Evolutionary conservation across 2,797 vertebrate species (phyloP).

Genomic region (Tinamus major): DNA sequence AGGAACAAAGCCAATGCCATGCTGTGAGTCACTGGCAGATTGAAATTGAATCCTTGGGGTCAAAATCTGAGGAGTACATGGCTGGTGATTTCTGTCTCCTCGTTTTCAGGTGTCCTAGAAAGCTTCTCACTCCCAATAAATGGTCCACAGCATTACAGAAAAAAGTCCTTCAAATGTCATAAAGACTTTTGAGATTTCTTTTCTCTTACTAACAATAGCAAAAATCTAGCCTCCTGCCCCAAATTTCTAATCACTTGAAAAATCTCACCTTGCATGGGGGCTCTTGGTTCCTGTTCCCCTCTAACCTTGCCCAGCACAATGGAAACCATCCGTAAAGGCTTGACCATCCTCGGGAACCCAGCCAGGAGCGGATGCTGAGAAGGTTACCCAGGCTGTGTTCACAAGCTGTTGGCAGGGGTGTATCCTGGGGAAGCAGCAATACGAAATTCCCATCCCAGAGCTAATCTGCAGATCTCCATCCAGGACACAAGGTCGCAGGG

Average conservation of each 20-base stretch:
- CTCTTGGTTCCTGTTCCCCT: background rate
- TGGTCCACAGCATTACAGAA: background rate
- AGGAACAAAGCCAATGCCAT: background rate
- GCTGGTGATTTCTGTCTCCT: background rate
- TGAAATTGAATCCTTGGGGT: background rate
- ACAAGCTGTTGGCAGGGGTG: background rate
- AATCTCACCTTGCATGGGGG: background rate
- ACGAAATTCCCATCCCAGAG: fast-evolving
- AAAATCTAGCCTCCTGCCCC: background rate
- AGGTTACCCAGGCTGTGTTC: slow-evolving; percentile 5
- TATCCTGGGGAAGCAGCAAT: background rate
- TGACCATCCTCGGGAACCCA: background rate
- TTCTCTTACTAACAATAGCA: background rate
- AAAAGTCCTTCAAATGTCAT: background rate
- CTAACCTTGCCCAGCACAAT: background rate
- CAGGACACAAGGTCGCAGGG: background rate
- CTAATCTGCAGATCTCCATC: fast-evolving
- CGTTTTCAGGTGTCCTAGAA: background rate
- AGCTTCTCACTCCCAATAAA: background rate
- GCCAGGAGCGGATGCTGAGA: slow-evolving; percentile 23
- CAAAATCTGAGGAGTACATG: background rate
- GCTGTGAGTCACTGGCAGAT: background rate
- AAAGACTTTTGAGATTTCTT: background rate
- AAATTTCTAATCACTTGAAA: background rate
- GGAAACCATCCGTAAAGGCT: background rate